Percentiles rank a stretch among this genome's conserved stretches.
Evolutionary conservation across 2,797 vertebrate genomes (phyloP).

Genomic region (Pangasius sanitwongsei): DNA sequence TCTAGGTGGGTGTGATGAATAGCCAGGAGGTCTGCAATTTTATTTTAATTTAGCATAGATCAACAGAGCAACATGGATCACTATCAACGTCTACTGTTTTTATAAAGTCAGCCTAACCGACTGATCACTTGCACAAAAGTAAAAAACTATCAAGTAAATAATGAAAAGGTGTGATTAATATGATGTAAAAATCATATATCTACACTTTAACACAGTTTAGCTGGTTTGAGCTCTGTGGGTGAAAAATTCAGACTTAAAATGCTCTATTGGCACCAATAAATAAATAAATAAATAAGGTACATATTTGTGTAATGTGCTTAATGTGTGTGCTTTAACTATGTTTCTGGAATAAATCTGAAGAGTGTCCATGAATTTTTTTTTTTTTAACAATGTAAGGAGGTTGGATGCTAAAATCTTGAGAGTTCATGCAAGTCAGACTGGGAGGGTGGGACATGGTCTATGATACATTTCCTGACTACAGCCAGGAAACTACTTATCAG

Average conservation of each 20-base stretch:
- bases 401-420: background rate
- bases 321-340: background rate
- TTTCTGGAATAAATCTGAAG: background rate
- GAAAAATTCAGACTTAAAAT: background rate
- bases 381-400: background rate
- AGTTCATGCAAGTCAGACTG: background rate
- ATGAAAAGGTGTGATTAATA: background rate
- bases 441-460: background rate
- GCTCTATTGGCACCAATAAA: no score
- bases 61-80: background rate
- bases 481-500: constrained; percentile 12
- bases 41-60: background rate
- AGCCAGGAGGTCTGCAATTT: background rate
- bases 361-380: background rate
- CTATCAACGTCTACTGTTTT: background rate
- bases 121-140: background rate
- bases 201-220: background rate
- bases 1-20: background rate
- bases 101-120: background rate
- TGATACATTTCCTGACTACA: background rate
- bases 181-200: background rate
- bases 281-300: background rate
- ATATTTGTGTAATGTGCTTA: background rate
- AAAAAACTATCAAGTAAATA: background rate
- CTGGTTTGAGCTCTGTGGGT: background rate